Base-by-base conservation (phyloP, 2,113 vertebrate genomes). In the Oreochromis aureus region DNA sequence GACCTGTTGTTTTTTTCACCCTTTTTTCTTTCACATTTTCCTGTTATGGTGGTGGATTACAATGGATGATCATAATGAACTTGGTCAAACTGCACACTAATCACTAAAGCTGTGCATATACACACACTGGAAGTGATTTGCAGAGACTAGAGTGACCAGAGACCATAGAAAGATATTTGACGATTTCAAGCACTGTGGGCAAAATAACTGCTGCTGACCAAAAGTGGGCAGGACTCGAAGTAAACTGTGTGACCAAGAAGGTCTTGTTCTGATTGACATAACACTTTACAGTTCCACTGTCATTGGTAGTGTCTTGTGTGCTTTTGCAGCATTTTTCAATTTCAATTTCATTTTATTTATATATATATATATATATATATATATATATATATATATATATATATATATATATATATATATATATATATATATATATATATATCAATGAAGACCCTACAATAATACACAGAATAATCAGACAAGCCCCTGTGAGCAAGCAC, bases 191-290 rank as follows among this genome's bases (percentile, higher is more conserved):
- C 18, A n/a, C 59, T 63, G 30, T 63, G 59, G 59, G 10, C 59
- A 63, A 36, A 63, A 12, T 0, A 36, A 36, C 16, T 4, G 59
- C 16, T 36, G 3, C 16, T 63, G 59, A 63, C 59, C 59, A 63
- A 63, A 63, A 63, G 30, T 34, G 30, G 30, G 30, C 1, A 9
- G 16, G 30, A 63, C 0, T 30, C 5, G 0, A 34, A 34, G 16
- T 34, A 63, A 63, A 34, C 5, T 34, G 8, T 59, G 13, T 61
- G 58, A 18, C 58, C 15, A 6, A 61, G 58, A 32, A 32, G 58
- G 58, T 32, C 7, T 61, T 61, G 32, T 32, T 32, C 5, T 61
- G 58, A 32, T 61, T 61, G 15, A 6, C 15, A 61, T 32, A 32
- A 61, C 27, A 61, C 15, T 15, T 61, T 32, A 15, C 5, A 32